Conservation (phyloP, 2,888 invertebrate genomes). For the Mycogona germanica region DNA sequence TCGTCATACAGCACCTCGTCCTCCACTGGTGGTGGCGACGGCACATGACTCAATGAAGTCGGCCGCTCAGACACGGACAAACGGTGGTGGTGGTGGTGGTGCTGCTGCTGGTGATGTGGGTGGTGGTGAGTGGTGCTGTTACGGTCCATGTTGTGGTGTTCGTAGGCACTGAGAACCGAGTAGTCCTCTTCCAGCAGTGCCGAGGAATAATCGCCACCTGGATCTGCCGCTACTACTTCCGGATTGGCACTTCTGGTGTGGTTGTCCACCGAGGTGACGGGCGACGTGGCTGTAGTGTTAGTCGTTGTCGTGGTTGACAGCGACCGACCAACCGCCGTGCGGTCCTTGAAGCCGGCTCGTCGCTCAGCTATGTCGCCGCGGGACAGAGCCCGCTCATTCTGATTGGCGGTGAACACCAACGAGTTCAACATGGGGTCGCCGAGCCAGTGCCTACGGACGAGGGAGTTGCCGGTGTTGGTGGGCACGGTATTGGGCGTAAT, state of each 20-base stretch:
- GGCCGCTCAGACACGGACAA: no score
- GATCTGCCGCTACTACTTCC: background rate
- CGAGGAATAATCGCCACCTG: slow-evolving; percentile 1
- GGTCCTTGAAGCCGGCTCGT: no score
- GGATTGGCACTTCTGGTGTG: background rate
- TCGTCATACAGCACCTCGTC: slow-evolving; percentile 11
- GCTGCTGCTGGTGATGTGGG: slow-evolving; percentile 4
- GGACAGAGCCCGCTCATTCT: slow-evolving; percentile 8
- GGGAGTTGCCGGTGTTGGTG: background rate
- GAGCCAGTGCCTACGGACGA: background rate
- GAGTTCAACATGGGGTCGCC: background rate
- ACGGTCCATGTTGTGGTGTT: slow-evolving; percentile 12
- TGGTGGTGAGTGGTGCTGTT: background rate
- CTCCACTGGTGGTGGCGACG: background rate
- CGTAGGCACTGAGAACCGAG: slow-evolving; percentile 20
- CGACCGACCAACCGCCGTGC: no score
- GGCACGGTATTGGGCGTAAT: background rate
- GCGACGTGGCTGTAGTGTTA: background rate
- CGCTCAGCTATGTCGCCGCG: background rate
- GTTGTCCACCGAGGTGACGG: slow-evolving; percentile 1
- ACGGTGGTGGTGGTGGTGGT: background rate
- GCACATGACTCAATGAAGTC: no score
- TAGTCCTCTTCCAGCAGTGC: slow-evolving; percentile 7
- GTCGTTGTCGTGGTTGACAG: background rate
- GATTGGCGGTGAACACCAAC: background rate